A percentile compares a stretch with the other conserved stretches of the same genome.
Evolutionary conservation across 2,797 vertebrate species (phyloP).

Genomic region (Ceryle rudis): DNA sequence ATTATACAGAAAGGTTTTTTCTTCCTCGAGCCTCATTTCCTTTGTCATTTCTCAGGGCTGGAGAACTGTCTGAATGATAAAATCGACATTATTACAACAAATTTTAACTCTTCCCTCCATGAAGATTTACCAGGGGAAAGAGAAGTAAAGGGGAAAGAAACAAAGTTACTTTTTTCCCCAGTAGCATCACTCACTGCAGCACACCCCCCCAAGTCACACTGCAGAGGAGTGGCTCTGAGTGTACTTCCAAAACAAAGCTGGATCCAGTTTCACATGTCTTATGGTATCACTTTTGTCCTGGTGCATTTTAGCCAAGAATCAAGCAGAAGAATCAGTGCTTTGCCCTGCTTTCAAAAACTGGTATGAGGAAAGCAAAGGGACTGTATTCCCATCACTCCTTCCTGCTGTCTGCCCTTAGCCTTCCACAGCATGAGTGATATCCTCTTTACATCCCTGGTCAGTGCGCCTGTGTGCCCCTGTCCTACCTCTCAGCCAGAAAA

Average conservation of each 20-base stretch:
- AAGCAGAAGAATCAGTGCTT: not conserved
- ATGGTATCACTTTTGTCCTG: not conserved
- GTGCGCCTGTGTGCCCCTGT: not conserved
- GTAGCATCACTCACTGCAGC: not conserved
- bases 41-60: not conserved
- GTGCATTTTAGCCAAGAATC: not conserved
- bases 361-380: not conserved
- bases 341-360: not conserved
- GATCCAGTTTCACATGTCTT: not conserved
- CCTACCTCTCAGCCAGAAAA: not conserved
- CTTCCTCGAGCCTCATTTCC: not conserved
- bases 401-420: not conserved
- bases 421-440: not conserved
- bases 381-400: not conserved
- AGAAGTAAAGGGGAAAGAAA: not conserved
- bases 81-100: not conserved
- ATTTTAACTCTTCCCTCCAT: not conserved
- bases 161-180: not conserved
- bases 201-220: accelerated
- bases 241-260: not conserved
- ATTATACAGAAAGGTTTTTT: not conserved
- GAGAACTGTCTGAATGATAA: not conserved
- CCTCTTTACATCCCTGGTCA: not conserved
- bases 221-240: not conserved
- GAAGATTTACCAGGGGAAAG: not conserved